These are phyloP conservation scores for Heliothis virescens DNA, from an alignment of 1,140 invertebrate species.

Conservation along the genomic window DNA sequence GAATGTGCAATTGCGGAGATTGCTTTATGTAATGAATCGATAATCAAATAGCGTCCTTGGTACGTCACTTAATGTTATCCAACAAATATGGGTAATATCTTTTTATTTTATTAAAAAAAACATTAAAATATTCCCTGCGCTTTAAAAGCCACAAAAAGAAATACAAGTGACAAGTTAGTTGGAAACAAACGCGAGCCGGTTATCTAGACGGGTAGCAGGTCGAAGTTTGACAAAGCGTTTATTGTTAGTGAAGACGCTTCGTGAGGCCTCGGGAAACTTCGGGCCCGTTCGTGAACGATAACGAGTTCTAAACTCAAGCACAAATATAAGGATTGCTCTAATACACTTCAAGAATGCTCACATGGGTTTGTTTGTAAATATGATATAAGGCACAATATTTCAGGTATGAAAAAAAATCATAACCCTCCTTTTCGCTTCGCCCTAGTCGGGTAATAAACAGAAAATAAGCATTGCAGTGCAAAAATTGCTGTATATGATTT, in stretches of 20 bases:
- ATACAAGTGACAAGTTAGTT: conserved; percentile 62
- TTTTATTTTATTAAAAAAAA: neutral
- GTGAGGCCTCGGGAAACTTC: conserved; percentile 63
- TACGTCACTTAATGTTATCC: too few species aligned
- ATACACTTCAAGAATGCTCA: conserved; percentile 40
- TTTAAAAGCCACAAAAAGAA: conserved; percentile 62
- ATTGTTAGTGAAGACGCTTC: conserved; percentile 75
- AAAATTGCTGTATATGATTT: too few species aligned
- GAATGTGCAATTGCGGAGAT: neutral
- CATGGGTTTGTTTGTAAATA: conserved; percentile 29
- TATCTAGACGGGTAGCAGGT: conserved; percentile 66
- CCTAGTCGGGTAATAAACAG: too few species aligned
- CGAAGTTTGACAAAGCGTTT: conserved; percentile 83
- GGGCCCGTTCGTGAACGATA: conserved; percentile 66
- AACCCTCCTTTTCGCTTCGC: too few species aligned
- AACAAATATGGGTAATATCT: too few species aligned
- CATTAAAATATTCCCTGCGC: conserved; percentile 51
- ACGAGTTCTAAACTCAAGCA: conserved; percentile 74
- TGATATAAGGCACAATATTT: conserved; percentile 1
- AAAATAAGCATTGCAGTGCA: too few species aligned
- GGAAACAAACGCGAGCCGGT: conserved; percentile 77
- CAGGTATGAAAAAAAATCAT: too few species aligned
- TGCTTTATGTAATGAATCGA: neutral
- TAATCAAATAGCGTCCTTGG: too few species aligned
- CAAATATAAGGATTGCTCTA: conserved; percentile 29